These are phyloP conservation scores for Hirtodrosophila confusa DNA, from an alignment of 2,888 invertebrate species.

Conservation along the genomic window DNA sequence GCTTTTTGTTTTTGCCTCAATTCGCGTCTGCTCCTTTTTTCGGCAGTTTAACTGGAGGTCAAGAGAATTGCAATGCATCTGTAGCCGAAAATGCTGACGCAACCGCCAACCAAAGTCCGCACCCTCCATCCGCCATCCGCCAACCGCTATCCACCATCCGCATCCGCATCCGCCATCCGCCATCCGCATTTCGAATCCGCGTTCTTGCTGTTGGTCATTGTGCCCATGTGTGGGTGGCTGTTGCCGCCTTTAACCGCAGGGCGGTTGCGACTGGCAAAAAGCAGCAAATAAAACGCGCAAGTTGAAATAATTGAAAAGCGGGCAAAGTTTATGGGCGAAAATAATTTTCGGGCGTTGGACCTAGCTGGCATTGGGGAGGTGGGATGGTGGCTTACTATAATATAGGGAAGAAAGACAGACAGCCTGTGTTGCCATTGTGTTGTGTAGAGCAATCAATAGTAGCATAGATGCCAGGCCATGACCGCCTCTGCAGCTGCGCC, in stretches of 20 bases:
- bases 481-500: slow-evolving; percentile 1
- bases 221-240: slow-evolving; percentile 41
- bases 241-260: slow-evolving; percentile 44
- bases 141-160: background rate
- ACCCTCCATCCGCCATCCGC: slow-evolving; percentile 9
- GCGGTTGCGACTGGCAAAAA: slow-evolving; percentile 39
- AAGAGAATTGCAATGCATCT: slow-evolving; percentile 69
- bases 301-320: slow-evolving; percentile 71
- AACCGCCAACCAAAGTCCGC: slow-evolving; percentile 19
- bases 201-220: slow-evolving; percentile 35
- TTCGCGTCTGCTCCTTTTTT: slow-evolving; percentile 52
- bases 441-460: background rate
- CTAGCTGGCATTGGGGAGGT: background rate
- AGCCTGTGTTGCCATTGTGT: background rate
- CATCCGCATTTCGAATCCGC: slow-evolving; percentile 6
- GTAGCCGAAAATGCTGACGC: slow-evolving; percentile 54
- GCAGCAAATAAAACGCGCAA: slow-evolving; percentile 56
- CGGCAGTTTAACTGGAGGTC: slow-evolving; percentile 74
- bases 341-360: slow-evolving; percentile 53
- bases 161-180: slow-evolving; percentile 4
- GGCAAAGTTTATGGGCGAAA: slow-evolving; percentile 66
- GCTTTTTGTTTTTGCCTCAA: slow-evolving; percentile 39
- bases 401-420: background rate
- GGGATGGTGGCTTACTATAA: background rate
- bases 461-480: background rate